phyloP scores from a whole-genome alignment of 1,140 invertebrate species.

The Brachionus calyciflorus region DNA sequence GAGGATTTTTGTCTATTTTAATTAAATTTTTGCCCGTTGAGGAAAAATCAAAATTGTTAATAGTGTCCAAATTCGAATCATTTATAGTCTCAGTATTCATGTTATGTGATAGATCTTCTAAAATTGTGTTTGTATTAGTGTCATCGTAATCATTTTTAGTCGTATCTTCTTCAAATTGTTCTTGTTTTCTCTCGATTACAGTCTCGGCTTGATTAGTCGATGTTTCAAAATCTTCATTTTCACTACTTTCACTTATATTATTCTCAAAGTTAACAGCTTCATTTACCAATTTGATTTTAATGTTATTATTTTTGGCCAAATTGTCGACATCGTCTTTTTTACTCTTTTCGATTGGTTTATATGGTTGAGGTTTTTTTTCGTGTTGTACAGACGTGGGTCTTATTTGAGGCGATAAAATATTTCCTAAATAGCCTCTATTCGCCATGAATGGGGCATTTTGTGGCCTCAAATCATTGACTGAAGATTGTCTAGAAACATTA shows the following conservation, averaged over 20 bases:
- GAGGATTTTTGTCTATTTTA: too few relatives aligned
- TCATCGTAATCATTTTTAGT: not conserved
- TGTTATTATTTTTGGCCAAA: not conserved
- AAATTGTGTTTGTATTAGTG: conserved; percentile 1
- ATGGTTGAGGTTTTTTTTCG: not conserved
- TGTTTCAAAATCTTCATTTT: conserved; percentile 12
- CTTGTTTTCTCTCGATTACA: not conserved
- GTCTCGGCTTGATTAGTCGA: not conserved
- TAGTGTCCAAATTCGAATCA: not conserved
- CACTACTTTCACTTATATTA: conserved; percentile 12
- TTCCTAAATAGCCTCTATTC: not conserved
- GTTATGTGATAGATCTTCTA: not conserved
- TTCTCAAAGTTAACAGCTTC: not conserved
- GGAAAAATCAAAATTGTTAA: too few relatives aligned
- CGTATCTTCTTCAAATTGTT: not conserved
- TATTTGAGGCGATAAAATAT: too few relatives aligned
- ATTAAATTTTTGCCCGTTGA: too few relatives aligned
- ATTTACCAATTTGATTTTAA: not conserved
- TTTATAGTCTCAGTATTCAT: not conserved
- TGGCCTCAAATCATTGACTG: conserved; percentile 15
- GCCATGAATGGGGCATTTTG: not conserved
- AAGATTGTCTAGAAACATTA: not conserved
- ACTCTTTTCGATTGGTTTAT: not conserved
- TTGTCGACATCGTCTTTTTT: not conserved
- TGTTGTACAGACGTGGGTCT: not conserved